Base-by-base conservation (phyloP, 2,888 invertebrate genomes). In the Dermolepida albohirtum region DNA sequence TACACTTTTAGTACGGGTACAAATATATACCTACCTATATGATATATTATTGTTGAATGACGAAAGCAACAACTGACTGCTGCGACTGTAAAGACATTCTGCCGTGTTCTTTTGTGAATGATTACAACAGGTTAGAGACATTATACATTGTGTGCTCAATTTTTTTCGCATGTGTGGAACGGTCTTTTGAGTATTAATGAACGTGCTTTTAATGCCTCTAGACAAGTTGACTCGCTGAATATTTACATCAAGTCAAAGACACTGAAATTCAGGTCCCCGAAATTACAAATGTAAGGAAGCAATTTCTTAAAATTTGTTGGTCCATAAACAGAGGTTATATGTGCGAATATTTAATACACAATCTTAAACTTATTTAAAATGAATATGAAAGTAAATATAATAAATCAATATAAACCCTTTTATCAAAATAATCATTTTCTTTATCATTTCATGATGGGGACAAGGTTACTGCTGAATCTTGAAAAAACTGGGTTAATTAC, bases 1-100 rank as follows among this genome's bases (percentile, higher is more conserved):
- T 69, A 65, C 68, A 50, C 64, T 65, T 69, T 69, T 69, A 69
- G 66, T 69, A 59, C 69, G 65, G 64, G 64, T 40, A 64, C 63
- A 54, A 52, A 57, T 55, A 59, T 51, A 57, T 39, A 43, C 41
- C 47, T 43, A 57, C 57, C 57, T 49, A 54, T 54, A 54, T 57
- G 57, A 57, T 57, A 57, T 57, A 67, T 34, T 34, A 34, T 67
- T 67, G 66, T 67, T 59, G 41, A 55, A 57, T 49, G 68, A 64
- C 68, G 68, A 67, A 67, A 57, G 66, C 59, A 59, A 67, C 57
- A 68, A 65, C 54, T 65, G 54, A 54, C 65, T 54, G 54, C 34
- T 5, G 34, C 65, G 65, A 65, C 59, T 62, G 59, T 62, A 62
- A 62, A 65, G 54, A 65, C 65, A 65, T 44, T 54, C 65, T 47